phyloP scores from a whole-genome alignment of 2,113 vertebrate genomes.

The Probosciger aterrimus region DNA sequence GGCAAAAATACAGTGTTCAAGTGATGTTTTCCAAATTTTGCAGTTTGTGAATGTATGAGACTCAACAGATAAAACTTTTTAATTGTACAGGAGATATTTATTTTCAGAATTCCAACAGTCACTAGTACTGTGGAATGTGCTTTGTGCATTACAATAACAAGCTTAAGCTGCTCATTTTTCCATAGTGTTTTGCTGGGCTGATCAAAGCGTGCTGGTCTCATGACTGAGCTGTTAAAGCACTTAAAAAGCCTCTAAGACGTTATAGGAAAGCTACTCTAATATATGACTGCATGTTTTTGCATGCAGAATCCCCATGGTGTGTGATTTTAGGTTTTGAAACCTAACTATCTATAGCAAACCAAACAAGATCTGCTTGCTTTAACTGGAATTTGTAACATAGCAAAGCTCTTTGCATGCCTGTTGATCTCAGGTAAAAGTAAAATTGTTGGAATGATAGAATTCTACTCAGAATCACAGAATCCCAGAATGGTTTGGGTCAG shows the following conservation, averaged over 20 bases:
- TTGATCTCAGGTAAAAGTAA: not conserved
- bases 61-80: not conserved
- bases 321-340: not conserved
- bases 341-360: not conserved
- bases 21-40: not conserved
- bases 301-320: slow-evolving; percentile 1
- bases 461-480: not conserved
- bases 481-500: not conserved
- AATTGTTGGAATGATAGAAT: not conserved
- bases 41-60: not conserved
- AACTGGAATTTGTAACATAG: not conserved
- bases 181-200: slow-evolving; percentile 38
- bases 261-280: not conserved
- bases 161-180: slow-evolving; percentile 45
- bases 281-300: not conserved
- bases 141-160: slow-evolving; percentile 1
- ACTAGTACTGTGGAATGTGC: not conserved
- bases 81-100: not conserved
- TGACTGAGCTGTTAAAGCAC: slow-evolving; percentile 46
- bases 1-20: not conserved
- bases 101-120: not conserved
- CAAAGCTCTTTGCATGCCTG: not conserved
- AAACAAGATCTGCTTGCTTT: not conserved
- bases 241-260: slow-evolving; percentile 53
- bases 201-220: slow-evolving; percentile 39